Percentiles rank a stretch among this genome's conserved stretches.
phyloP scores from a whole-genome alignment of 2,888 invertebrate genomes.

The Sphaerophoria rueppellii region DNA sequence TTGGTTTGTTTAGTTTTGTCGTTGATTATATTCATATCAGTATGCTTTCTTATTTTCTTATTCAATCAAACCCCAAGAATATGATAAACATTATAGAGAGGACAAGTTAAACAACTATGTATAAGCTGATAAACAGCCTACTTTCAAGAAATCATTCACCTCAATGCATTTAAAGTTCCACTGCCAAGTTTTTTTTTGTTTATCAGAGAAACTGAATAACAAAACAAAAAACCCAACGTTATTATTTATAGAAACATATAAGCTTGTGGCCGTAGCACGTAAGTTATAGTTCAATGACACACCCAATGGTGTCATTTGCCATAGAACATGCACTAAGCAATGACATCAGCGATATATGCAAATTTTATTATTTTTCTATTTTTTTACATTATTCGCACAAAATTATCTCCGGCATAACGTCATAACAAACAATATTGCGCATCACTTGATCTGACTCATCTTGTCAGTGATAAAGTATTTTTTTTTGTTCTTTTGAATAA shows the following conservation, averaged over 20 bases:
- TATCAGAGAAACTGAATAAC: not conserved
- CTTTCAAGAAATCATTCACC: too few species aligned
- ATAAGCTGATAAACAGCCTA: too few species aligned
- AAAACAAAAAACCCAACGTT: not conserved
- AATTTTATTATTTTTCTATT: not conserved
- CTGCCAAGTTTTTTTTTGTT: too few species aligned
- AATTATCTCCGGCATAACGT: conserved; percentile 35
- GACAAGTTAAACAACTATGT: too few species aligned
- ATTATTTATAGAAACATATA: conserved; percentile 44
- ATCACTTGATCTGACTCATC: conserved; percentile 60
- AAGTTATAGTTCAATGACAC: conserved; percentile 63
- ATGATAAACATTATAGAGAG: too few species aligned
- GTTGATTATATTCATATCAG: too few species aligned
- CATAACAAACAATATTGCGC: conserved; percentile 51
- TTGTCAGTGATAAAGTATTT: conserved; percentile 31
- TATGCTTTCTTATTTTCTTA: too few species aligned
- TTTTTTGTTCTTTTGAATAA: too few species aligned
- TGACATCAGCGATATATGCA: conserved; percentile 59
- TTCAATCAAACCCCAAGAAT: too few species aligned
- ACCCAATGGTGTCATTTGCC: conserved; percentile 49
- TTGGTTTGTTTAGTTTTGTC: too few species aligned
- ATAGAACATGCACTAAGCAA: conserved; percentile 46
- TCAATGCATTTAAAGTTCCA: too few species aligned
- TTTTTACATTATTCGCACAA: not conserved
- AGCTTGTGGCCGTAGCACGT: conserved; percentile 28